Conservation (phyloP, 2,888 invertebrate genomes). For the Formica aserva region DNA sequence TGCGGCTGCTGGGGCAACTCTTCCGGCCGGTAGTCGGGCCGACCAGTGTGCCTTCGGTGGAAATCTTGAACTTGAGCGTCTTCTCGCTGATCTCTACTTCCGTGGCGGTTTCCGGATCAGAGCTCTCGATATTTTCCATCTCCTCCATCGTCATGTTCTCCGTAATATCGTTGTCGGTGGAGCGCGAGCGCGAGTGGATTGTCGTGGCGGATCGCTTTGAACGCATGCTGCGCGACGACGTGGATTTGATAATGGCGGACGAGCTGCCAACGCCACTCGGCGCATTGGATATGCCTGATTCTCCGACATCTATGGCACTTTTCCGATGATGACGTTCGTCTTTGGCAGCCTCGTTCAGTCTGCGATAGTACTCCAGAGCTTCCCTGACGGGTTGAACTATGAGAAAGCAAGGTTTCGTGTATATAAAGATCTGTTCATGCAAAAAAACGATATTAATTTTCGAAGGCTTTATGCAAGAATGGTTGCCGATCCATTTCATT, state of each 20-base stretch:
- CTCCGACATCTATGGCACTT: constrained; percentile 85
- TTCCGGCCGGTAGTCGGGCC: too few species aligned
- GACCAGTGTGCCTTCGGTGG: too few species aligned
- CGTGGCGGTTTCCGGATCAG: too few species aligned
- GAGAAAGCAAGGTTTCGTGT: constrained; percentile 80
- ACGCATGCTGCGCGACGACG: too few species aligned
- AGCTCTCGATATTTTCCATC: too few species aligned
- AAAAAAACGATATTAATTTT: background rate
- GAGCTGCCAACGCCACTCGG: background rate
- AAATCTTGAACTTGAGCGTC: too few species aligned
- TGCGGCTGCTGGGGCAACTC: too few species aligned
- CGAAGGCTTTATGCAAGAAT: background rate
- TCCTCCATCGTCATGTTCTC: too few species aligned
- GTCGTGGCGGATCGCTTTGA: too few species aligned
- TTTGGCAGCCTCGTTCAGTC: constrained; percentile 87
- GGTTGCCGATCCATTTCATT: background rate
- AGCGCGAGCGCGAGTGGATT: too few species aligned
- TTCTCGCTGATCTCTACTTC: too few species aligned
- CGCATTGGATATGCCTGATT: constrained; percentile 37
- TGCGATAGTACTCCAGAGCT: constrained; percentile 88
- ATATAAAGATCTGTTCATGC: background rate
- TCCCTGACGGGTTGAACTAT: constrained; percentile 89
- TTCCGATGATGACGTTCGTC: constrained; percentile 87
- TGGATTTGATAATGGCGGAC: constrained; percentile 65
- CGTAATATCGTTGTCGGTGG: too few species aligned